Evolutionary conservation across 2,888 invertebrate species (phyloP), one percentile per base, ranked within the genome.

Genomic region (Colletes collaris): DNA sequence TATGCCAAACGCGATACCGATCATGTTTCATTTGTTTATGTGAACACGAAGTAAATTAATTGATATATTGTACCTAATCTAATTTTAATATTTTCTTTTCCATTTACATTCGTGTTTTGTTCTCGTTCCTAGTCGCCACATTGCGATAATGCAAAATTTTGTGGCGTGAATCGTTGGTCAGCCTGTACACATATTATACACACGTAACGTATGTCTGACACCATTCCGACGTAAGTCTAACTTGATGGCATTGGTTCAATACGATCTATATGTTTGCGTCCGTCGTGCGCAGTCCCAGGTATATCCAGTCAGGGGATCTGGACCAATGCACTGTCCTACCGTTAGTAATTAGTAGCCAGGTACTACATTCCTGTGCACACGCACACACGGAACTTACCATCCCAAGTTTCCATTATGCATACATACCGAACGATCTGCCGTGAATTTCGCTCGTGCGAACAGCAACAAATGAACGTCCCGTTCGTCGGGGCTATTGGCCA

Each of bases 291-390:
- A n/a, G 65, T 56, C 44, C 70, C 70, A 58, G 53, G 71, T 64
- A 68, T 71, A 76, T 67, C 70, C 76, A 68, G 53, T n/a, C 53
- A 46, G 53, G 58, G 66, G 67, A 75, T 65, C 46, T 56, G 55
- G 75, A 71, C 79, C 75, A 56, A 59, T 62, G 64, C 52, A 64
- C 66, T 67, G 70, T 64, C 52, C 67, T 27, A 65, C 46, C 27
- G 68, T 35, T 53, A 46, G 67, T 72, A 81, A 81, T 81, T 81
- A 80, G 80, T 65, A 68, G 75, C 46, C 70, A 70, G 62, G 67
- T 68, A 44, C 53, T 66, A 67, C 66, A 60, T 60, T 50, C 67
- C 40, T 59, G 19, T 52, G 56, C 63, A 53, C 11, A 52, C 66
- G 19, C 67, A 59, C 53, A 44, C 63, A 52, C 27, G 27, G 27